These are phyloP conservation scores for Trididemnum nubilum DNA, from an alignment of 23 tunicate species.

Conservation along the genomic window DNA sequence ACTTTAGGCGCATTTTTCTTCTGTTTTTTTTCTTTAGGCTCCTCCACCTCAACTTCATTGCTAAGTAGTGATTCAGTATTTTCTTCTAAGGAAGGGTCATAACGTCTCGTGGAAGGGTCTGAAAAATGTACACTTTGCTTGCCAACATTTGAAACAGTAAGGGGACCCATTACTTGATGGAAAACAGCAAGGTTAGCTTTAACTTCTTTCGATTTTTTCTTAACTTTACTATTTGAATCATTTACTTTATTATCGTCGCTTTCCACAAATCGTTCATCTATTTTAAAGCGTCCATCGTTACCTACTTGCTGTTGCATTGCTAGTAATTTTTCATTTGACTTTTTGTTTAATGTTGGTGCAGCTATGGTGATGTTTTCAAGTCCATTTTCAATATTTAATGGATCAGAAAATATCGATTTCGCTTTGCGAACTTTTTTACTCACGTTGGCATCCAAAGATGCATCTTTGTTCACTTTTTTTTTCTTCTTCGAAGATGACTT, in stretches of 20 bases:
- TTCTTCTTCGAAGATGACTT: background rate
- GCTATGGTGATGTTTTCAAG: background rate
- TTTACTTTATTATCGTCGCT: background rate
- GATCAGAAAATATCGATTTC: too few species aligned
- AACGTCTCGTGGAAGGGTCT: slow-evolving; percentile 47
- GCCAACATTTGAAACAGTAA: background rate
- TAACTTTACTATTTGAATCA: background rate
- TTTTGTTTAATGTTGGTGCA: background rate
- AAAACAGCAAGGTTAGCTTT: slow-evolving; percentile 39
- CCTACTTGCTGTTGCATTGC: slow-evolving; percentile 4
- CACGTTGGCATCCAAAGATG: too few species aligned
- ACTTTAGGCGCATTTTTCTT: slow-evolving; percentile 5
- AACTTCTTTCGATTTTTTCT: slow-evolving; percentile 7
- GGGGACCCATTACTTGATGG: slow-evolving; percentile 50
- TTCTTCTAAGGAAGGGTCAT: slow-evolving; percentile 45
- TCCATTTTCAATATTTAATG: slow-evolving; percentile 3
- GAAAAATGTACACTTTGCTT: slow-evolving; percentile 5
- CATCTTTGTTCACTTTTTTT: background rate
- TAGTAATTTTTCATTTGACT: background rate
- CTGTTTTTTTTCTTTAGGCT: background rate
- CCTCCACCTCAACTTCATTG: background rate
- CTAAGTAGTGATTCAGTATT: background rate
- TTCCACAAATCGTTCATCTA: slow-evolving; percentile 53
- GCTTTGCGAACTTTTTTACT: too few species aligned
- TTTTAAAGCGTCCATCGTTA: slow-evolving; percentile 38